Base-by-base conservation (phyloP, 2,888 invertebrate species). In the Isotomurus palustris region DNA sequence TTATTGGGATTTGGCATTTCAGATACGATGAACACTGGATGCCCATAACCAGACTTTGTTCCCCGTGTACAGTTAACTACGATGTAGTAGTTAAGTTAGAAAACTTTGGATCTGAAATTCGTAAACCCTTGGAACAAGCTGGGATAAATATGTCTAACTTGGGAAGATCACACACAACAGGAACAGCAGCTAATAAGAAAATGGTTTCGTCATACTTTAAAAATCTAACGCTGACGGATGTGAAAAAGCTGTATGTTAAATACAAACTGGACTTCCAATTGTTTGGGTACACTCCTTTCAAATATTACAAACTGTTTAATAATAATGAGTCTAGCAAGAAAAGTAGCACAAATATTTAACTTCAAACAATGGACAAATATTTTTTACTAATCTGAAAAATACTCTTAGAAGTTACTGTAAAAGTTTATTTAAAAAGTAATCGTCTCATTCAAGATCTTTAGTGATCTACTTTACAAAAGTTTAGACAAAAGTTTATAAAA, bases 1-100 rank as follows among this genome's bases (percentile, higher is more conserved):
- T n/a, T n/a, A 40, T 40, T 40, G 19, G 19, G 17, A 40, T 17
- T 40, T 40, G 17, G 6, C 17, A 40, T 40, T 52, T 28, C 27
- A 68, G 68, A 49, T 65, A 55, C 25, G 69, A 69, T 40, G 67
- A 69, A 29, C 69, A 69, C 47, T 69, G 69, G 69, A 66, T 64
- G 64, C 67, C 69, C 0, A 64, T 67, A 5, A 58, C 58, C 4
- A 44, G 58, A 3, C 53, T 69, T 8, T 69, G 69, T 36, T 61
- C 67, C 8, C 69, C 69, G 1, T 69, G 69, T 28, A 55, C 28
- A 12, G 35, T 66, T 21, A 47, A 54, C 12, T 69, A 53, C 48
- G 58, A 66, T 40, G 54, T 53, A 6, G 55, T 69, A 8, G 47
- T 69, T 3, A 62, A 65, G 53, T 51, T 69, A 59, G 69, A 69